Percentiles rank a stretch among this genome's conserved stretches.
phyloP scores from a whole-genome alignment of 30 jellyfish, hydroid and myxozoan species.

The Chrysaora quinquecirrha region DNA sequence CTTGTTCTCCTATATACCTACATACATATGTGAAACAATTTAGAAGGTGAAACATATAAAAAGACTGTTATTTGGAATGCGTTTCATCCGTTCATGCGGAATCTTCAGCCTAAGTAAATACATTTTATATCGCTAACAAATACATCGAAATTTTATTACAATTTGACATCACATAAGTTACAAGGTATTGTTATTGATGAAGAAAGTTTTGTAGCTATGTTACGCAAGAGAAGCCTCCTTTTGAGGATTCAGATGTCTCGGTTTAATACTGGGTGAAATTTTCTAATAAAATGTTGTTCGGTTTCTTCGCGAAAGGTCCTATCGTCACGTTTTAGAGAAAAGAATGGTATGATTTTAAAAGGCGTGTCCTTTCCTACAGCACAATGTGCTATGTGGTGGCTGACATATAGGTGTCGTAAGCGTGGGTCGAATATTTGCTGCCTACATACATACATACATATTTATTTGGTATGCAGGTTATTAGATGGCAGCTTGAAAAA shows the following conservation, averaged over 20 bases:
- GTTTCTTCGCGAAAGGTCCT: constrained; percentile 5
- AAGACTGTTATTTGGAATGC: not conserved
- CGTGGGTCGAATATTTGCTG: not conserved
- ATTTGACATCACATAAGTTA: not conserved
- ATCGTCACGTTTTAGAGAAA: not conserved
- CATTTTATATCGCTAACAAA: not conserved
- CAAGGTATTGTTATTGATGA: not conserved
- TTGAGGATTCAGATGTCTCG: not conserved
- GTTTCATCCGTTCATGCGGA: not conserved
- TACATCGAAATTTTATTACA: not conserved
- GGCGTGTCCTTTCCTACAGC: not conserved
- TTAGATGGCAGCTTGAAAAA: no score
- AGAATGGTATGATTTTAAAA: not conserved
- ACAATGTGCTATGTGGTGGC: constrained; percentile 1
- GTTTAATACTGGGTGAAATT: not conserved
- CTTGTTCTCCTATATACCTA: no score
- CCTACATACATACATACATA: no score
- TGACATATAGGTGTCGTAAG: not conserved
- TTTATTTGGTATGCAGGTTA: no score
- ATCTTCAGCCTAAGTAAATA: not conserved
- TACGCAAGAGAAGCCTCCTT: not conserved
- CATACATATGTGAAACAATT: not conserved
- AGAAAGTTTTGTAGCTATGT: not conserved
- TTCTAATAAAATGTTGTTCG: not conserved
- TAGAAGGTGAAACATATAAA: not conserved